Base-by-base conservation (phyloP, 1,140 invertebrate genomes). In the Cylas formicarius region DNA sequence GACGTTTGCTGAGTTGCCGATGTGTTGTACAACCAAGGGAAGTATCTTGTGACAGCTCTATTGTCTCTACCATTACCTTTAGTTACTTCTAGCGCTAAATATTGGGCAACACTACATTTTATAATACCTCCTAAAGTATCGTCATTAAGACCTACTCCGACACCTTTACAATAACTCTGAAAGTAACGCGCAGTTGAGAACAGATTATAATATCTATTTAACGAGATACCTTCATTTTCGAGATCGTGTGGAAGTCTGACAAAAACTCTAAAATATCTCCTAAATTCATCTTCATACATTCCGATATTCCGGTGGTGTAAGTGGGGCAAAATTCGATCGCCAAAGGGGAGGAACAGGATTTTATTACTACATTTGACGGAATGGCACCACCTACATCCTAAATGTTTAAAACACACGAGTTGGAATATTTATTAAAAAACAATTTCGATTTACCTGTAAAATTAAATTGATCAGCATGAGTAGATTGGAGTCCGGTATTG, bases 211-310 rank as follows among this genome's bases (percentile, higher is more conserved):
- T 4, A 34, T 38, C 26, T 38, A 11, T 35, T 10, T 4, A 8
- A 35, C 9, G 26, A 16, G 13, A 26, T 7, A 93, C 90, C 79
- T 98, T 98, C 18, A 99, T 84, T 76, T 96, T 97, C 40, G 84
- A 91, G 28, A 98, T 76, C 0, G 94, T 91, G 61, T 99, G 93
- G 55, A 97, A 87, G 67, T 99, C 96, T 8, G 88, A 82, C 47
- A 99, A 75, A 63, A 99, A 96, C 36, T 99, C 95, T 10, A 98
- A 72, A 38, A 92, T 84, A 67, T 99, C 96, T n/a, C 78, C 78
- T 5, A 98, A 73, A 62, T 97, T 87, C 46, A 86, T 85, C 35
- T 87, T 74, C 77, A 98, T 83, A 60, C 89, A 93, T 66, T 99
- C 96, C 0, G 88, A 84, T 2, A 90, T 84, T 58, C 85, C 89